A percentile compares a stretch with the other conserved stretches of the same genome.
phyloP scores from a whole-genome alignment of 2,888 invertebrate species.

The Zeuzera pyrina region DNA sequence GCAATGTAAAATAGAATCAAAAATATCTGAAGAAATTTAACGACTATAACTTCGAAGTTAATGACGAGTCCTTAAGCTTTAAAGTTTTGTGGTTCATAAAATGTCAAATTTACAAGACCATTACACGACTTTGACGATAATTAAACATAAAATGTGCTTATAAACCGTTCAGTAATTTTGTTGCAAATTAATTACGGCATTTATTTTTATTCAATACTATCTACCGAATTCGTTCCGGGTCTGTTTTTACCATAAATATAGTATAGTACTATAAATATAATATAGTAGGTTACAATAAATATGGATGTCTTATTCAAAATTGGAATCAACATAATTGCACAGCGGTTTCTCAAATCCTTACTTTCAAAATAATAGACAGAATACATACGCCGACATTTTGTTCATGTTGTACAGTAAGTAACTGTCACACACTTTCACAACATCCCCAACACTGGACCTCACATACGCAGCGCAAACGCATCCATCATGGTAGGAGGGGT shows the following conservation, averaged over 20 bases:
- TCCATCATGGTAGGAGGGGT: conserved; percentile 64
- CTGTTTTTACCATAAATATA: neutral
- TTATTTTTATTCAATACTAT: conserved; percentile 24
- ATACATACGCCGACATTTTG: too few species aligned
- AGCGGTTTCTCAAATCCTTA: too few species aligned
- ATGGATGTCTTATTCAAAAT: too few species aligned
- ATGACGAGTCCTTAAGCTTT: too few species aligned
- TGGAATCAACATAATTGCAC: too few species aligned
- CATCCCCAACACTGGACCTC: conserved; percentile 37
- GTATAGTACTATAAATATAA: too few species aligned
- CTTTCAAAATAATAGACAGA: too few species aligned
- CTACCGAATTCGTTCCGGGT: conserved; percentile 2
- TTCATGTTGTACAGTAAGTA: too few species aligned
- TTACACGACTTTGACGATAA: conserved; percentile 33
- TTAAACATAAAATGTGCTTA: conserved; percentile 34
- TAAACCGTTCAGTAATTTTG: conserved; percentile 36
- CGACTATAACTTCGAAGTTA: too few species aligned
- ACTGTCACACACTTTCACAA: conserved; percentile 16
- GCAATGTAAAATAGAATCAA: too few species aligned
- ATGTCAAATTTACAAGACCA: conserved; percentile 42
- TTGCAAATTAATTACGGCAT: conserved; percentile 40
- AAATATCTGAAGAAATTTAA: too few species aligned
- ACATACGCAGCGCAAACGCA: conserved; percentile 45
- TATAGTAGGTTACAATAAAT: too few species aligned
- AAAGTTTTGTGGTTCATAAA: conserved; percentile 34